phyloP scores from a whole-genome alignment of 2,888 invertebrate genomes.

The Ariolimax columbianus region DNA sequence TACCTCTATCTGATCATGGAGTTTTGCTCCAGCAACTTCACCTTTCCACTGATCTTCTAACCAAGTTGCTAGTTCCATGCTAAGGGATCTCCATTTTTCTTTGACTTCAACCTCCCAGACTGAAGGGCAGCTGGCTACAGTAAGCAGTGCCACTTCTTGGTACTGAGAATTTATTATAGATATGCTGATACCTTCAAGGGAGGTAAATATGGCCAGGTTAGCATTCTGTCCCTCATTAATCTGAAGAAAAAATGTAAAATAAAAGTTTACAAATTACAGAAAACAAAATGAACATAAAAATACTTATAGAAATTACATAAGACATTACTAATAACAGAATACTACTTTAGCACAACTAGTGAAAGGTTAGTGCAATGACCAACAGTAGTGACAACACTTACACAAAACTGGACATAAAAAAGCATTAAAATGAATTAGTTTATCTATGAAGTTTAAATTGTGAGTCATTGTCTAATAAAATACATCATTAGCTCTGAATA shows the following conservation, averaged over 20 bases:
- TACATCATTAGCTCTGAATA: not conserved
- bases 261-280: not conserved
- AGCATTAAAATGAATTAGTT: not conserved
- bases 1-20: slow-evolving; percentile 86
- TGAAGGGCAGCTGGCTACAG: slow-evolving; percentile 85
- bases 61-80: slow-evolving; percentile 88
- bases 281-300: not conserved
- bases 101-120: slow-evolving; percentile 90
- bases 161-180: slow-evolving; percentile 80
- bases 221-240: slow-evolving; percentile 83
- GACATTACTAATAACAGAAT: not conserved
- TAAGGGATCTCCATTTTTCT: slow-evolving; percentile 88
- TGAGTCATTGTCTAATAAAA: not conserved
- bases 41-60: slow-evolving; percentile 88
- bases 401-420: not conserved
- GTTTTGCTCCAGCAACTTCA: slow-evolving; percentile 85
- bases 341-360: not conserved
- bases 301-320: too few relatives aligned
- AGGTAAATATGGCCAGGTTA: slow-evolving; percentile 84
- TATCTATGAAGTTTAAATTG: not conserved
- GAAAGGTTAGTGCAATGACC: not conserved
- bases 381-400: not conserved
- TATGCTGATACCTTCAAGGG: slow-evolving; percentile 85
- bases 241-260: slow-evolving; percentile 54
- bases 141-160: slow-evolving; percentile 85